phyloP scores from a whole-genome alignment of 2,113 vertebrate genomes.

The Rafetus swinhoei region DNA sequence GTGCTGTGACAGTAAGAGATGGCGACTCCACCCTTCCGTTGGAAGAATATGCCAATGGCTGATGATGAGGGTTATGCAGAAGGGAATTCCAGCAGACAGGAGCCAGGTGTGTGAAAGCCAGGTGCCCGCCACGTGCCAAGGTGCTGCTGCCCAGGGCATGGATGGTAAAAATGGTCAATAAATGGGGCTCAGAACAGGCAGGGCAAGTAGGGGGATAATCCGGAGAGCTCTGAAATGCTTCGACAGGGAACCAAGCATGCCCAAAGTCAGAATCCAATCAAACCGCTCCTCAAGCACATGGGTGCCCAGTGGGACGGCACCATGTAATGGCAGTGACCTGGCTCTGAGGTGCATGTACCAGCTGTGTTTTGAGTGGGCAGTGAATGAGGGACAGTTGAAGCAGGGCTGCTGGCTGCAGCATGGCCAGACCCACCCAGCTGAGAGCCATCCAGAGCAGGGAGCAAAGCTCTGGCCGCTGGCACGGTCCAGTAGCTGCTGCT shows the following conservation, averaged over 20 bases:
- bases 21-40: not conserved
- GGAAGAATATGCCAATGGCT: accelerated
- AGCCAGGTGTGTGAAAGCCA: accelerated
- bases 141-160: not conserved
- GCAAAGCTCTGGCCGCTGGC: not conserved
- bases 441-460: accelerated
- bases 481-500: not conserved
- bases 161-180: not conserved
- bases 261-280: not conserved
- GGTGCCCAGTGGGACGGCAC: not conserved
- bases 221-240: accelerated
- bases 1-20: not conserved
- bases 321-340: not conserved
- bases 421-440: not conserved
- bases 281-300: accelerated
- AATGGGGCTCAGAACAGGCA: not conserved
- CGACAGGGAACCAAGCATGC: accelerated
- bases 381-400: not conserved
- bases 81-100: not conserved
- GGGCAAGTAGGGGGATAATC: accelerated
- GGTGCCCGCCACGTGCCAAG: not conserved
- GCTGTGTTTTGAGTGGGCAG: not conserved
- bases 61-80: not conserved
- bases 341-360: not conserved
- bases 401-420: accelerated